Evolutionary conservation across 1,140 invertebrate species (phyloP).

Genomic region (Drosophila ananassae): DNA sequence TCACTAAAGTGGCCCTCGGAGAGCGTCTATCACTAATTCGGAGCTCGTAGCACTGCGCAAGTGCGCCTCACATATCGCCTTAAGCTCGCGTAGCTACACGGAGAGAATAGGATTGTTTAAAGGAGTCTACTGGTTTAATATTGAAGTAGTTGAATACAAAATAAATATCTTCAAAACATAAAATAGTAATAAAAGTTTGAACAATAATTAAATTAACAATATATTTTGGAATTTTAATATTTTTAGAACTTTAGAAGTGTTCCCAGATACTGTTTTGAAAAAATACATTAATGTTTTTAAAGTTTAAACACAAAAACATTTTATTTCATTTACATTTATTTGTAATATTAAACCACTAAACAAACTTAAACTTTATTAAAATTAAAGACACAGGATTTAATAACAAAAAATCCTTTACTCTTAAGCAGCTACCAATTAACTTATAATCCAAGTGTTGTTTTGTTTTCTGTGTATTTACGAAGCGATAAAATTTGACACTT

Average conservation of each 20-base stretch:
- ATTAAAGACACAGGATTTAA: background rate
- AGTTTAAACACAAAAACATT: too few species aligned
- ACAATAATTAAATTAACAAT: too few species aligned
- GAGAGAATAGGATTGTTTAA: background rate
- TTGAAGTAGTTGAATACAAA: background rate
- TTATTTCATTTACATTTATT: too few species aligned
- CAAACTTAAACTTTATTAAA: too few species aligned
- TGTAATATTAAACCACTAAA: too few species aligned
- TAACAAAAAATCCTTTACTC: background rate
- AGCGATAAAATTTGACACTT: conserved; percentile 12
- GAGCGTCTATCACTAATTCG: conserved; percentile 17
- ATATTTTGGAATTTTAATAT: too few species aligned
- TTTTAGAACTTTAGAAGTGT: too few species aligned
- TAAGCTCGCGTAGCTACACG: conserved; percentile 11
- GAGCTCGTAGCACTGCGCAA: conserved; percentile 45
- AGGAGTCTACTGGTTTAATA: background rate
- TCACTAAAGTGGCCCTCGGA: conserved; percentile 10
- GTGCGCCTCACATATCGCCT: conserved; percentile 46
- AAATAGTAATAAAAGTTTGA: too few species aligned
- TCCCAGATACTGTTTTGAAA: too few species aligned
- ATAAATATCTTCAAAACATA: background rate
- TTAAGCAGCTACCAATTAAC: background rate
- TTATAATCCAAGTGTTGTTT: background rate
- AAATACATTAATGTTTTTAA: too few species aligned
- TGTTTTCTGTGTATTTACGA: conserved; percentile 4